Percentiles rank a stretch among this genome's conserved stretches.
These are phyloP conservation scores for Acromyrmex heyeri DNA, from an alignment of 1,140 invertebrate genomes.

Conservation along the genomic window DNA sequence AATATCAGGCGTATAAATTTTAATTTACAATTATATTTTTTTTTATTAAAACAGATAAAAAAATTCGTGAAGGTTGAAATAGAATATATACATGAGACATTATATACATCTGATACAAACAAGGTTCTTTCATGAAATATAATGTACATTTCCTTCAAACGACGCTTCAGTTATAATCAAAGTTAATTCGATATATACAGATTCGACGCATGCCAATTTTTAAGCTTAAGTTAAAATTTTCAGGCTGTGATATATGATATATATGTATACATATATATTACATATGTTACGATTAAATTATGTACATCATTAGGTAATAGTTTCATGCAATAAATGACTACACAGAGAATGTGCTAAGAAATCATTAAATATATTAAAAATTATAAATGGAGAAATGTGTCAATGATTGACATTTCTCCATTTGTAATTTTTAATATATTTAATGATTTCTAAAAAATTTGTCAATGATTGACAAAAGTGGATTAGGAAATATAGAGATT, in stretches of 20 bases:
- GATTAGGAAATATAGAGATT: constrained; percentile 2
- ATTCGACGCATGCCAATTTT: constrained; percentile 2
- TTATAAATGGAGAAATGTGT: constrained; percentile 8
- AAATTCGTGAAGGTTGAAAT: background rate
- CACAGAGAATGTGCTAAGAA: constrained; percentile 30
- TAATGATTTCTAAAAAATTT: background rate
- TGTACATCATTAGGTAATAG: constrained; percentile 17
- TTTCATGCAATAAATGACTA: constrained; percentile 46
- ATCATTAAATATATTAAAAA: constrained; percentile 17
- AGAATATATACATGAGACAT: background rate
- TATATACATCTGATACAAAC: background rate
- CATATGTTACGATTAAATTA: constrained; percentile 23
- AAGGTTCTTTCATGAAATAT: background rate
- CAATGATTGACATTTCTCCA: background rate
- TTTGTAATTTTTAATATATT: no score
- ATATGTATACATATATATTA: background rate
- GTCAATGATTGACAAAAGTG: background rate
- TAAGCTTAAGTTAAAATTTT: constrained; percentile 23
- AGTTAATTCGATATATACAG: constrained; percentile 15
- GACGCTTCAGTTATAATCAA: background rate
- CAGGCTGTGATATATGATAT: background rate
- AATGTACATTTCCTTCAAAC: background rate
- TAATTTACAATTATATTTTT: background rate
- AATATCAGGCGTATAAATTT: background rate
- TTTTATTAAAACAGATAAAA: background rate